Percentiles rank a stretch among this genome's conserved stretches.
phyloP scores from a whole-genome alignment of 2,888 invertebrate species.

The Protophormia terraenovae region DNA sequence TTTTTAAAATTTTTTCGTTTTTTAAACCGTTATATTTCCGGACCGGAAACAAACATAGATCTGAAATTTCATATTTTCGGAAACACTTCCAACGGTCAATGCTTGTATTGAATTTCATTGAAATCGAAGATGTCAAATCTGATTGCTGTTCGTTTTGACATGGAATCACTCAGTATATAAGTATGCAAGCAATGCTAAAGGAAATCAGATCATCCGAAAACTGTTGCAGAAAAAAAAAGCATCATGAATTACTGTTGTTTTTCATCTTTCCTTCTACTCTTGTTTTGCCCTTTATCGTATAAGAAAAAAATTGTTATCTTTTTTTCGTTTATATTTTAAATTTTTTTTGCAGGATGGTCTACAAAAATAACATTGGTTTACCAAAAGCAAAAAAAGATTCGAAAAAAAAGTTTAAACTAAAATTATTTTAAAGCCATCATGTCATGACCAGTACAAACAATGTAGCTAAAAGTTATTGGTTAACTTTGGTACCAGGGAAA shows the following conservation, averaged over 20 bases:
- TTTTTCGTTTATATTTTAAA: neutral
- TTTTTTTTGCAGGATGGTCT: conserved; percentile 12
- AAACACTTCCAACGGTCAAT: too few species aligned
- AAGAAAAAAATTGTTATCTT: too few species aligned
- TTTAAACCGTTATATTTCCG: too few species aligned
- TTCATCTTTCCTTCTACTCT: neutral
- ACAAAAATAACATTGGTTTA: conserved; percentile 56
- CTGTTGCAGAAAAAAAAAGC: neutral
- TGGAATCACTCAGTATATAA: neutral
- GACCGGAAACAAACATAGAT: too few species aligned
- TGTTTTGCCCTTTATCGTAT: neutral
- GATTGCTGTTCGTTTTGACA: too few species aligned
- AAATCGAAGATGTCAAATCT: too few species aligned
- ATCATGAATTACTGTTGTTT: conserved; percentile 42
- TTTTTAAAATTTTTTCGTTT: too few species aligned
- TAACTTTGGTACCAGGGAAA: neutral
- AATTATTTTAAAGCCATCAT: conserved; percentile 64
- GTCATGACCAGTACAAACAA: conserved; percentile 59
- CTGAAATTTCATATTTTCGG: too few species aligned
- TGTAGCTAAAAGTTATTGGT: conserved; percentile 27
- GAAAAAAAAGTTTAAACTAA: conserved; percentile 37
- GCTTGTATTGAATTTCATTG: too few species aligned
- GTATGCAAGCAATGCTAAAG: conserved; percentile 3
- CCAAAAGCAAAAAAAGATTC: conserved; percentile 36
- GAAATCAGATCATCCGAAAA: conserved; percentile 52